Percentiles rank a stretch among this genome's conserved stretches.
phyloP scores from a whole-genome alignment of 2,797 vertebrate species.

The Numenius phaeopus region DNA sequence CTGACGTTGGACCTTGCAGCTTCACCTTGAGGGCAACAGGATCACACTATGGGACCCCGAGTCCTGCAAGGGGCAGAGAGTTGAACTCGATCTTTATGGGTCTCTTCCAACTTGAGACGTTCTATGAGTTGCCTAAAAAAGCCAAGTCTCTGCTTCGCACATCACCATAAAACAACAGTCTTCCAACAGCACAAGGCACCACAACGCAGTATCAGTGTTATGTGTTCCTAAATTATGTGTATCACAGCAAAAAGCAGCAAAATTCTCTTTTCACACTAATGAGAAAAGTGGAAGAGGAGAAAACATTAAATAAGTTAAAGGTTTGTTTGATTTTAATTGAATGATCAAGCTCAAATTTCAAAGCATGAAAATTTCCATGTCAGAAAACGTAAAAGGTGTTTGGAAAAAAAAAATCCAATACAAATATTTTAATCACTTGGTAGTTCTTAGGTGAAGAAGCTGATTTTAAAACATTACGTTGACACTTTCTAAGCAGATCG shows the following conservation, averaged over 20 bases:
- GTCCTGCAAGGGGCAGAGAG: neutral
- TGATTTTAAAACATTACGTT: neutral
- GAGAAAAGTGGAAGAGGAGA: neutral
- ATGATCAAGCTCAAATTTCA: neutral
- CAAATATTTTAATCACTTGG: neutral
- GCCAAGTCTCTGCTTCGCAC: neutral
- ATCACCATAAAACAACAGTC: neutral
- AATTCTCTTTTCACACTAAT: neutral
- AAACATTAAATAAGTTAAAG: neutral
- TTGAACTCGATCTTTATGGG: neutral
- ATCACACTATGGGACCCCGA: neutral
- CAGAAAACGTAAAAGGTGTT: neutral
- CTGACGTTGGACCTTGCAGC: rapidly evolving
- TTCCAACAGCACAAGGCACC: neutral
- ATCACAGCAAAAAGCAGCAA: neutral
- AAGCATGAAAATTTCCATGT: neutral
- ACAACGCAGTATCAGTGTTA: rapidly evolving
- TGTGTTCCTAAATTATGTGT: neutral
- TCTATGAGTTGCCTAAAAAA: neutral
- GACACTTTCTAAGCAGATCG: neutral
- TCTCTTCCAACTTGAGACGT: neutral
- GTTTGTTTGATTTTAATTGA: rapidly evolving
- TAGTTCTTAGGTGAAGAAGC: neutral
- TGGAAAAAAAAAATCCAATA: neutral
- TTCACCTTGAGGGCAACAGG: neutral